Evolutionary conservation across 2,113 vertebrate species (phyloP).

Genomic region (Octodon degus): DNA sequence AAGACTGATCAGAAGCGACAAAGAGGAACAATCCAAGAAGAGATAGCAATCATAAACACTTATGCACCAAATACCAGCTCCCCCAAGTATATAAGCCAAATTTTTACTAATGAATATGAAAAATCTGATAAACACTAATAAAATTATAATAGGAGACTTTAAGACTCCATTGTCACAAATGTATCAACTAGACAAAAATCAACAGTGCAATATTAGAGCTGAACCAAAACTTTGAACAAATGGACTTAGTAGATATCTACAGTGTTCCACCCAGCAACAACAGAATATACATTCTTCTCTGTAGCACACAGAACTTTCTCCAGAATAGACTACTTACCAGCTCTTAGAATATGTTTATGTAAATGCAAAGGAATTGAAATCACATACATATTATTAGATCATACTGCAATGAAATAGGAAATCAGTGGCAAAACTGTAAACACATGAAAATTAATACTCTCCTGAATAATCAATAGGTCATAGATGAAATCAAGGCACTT

Average conservation of each 20-base stretch:
- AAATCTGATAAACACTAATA: background rate
- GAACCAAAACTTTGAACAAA: background rate
- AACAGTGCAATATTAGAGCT: background rate
- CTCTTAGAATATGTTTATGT: background rate
- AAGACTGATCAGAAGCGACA: background rate
- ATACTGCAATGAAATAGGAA: no score
- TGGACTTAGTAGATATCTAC: background rate
- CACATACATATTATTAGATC: no score
- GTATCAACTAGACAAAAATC: background rate
- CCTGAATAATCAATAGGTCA: background rate
- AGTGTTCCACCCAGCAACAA: background rate
- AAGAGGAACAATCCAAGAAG: background rate
- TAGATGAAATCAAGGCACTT: background rate
- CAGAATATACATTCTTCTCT: background rate
- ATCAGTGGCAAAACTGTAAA: background rate
- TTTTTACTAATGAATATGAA: background rate
- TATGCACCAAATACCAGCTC: background rate
- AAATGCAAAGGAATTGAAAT: background rate
- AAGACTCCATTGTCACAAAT: background rate
- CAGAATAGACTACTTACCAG: background rate
- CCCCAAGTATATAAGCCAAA: background rate
- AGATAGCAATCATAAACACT: background rate
- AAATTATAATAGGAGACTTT: background rate
- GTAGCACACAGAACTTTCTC: background rate
- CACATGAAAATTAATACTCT: background rate